These are phyloP conservation scores for Cercopithecus mona DNA, from an alignment of 2,113 vertebrate genomes.

Conservation along the genomic window DNA sequence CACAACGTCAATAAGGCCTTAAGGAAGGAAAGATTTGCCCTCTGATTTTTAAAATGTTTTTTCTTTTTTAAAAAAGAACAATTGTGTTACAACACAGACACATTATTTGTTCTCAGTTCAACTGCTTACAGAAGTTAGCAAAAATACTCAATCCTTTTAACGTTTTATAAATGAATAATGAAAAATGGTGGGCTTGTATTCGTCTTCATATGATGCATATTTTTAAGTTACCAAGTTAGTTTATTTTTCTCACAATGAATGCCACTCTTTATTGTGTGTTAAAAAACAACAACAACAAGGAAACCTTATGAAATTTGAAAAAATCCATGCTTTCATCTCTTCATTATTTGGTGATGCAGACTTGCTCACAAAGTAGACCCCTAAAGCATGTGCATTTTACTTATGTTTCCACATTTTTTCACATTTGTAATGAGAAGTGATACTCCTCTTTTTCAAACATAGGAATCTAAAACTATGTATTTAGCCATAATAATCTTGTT, in stretches of 20 bases:
- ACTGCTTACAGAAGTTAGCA: background rate
- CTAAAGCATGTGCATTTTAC: background rate
- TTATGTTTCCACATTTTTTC: background rate
- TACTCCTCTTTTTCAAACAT: background rate
- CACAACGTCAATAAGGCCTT: slow-evolving; percentile 3
- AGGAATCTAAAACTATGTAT: background rate
- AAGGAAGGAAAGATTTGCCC: slow-evolving; percentile 2
- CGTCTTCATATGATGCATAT: background rate
- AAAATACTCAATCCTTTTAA: background rate
- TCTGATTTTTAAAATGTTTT: background rate
- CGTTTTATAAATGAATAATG: background rate
- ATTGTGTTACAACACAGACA: background rate
- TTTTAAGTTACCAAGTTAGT: background rate
- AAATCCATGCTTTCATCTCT: background rate
- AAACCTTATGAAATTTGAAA: background rate
- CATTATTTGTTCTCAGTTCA: slow-evolving; percentile 55
- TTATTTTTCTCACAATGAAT: background rate
- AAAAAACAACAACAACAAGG: background rate
- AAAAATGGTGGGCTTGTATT: background rate
- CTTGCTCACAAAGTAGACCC: background rate
- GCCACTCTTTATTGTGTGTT: background rate
- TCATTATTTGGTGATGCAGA: background rate
- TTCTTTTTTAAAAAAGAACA: background rate
- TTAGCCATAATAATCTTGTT: background rate
- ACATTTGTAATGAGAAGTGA: background rate